Percentiles rank a stretch among this genome's conserved stretches.
phyloP scores from a whole-genome alignment of 2,888 invertebrate species.

The Morpho achilles region DNA sequence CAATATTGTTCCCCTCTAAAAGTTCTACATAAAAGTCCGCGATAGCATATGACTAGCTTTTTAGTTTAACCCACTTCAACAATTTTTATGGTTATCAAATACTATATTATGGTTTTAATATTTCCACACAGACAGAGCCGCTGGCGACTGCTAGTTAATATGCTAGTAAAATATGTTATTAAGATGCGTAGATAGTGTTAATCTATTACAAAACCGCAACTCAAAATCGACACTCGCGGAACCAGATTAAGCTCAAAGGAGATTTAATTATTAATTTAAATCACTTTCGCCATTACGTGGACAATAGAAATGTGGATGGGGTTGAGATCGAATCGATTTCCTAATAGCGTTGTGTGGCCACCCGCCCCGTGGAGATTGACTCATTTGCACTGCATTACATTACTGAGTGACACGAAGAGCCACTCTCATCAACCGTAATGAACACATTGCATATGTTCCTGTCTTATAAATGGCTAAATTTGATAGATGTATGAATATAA shows the following conservation, averaged over 20 bases:
- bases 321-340: constrained; percentile 68
- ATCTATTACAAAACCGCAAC: constrained; percentile 11
- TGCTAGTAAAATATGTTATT: neutral
- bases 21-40: too few species aligned
- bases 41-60: too few species aligned
- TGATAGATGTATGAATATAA: constrained; percentile 2
- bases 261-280: constrained; percentile 40
- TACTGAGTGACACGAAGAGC: constrained; percentile 71
- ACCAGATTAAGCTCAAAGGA: constrained; percentile 26
- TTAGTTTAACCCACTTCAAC: too few species aligned
- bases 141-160: neutral
- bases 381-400: constrained; percentile 79
- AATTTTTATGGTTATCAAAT: too few species aligned
- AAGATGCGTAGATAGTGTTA: constrained; percentile 4
- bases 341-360: constrained; percentile 68
- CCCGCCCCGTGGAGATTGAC: constrained; percentile 72
- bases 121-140: neutral
- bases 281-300: constrained; percentile 39
- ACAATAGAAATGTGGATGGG: constrained; percentile 40
- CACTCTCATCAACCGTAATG: constrained; percentile 74
- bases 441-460: constrained; percentile 46
- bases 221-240: constrained; percentile 9
- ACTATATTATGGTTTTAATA: too few species aligned
- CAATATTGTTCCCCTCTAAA: too few species aligned
- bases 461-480: constrained; percentile 21